Base-by-base conservation (phyloP, 2,113 vertebrate genomes). In the Myotis yumanensis region DNA sequence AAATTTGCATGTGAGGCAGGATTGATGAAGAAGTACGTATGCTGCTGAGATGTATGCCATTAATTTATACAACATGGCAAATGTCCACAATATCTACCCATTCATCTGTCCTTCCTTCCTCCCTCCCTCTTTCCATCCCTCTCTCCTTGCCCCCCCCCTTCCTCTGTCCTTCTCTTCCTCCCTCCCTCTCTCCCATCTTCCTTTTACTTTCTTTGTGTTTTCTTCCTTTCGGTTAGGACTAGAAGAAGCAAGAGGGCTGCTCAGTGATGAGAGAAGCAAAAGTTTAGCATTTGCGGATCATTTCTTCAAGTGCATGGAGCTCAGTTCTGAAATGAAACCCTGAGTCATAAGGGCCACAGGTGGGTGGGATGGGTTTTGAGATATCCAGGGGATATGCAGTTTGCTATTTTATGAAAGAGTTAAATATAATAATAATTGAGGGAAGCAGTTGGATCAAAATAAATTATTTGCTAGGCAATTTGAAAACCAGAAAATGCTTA, bases 401-500 rank as follows among this genome's bases (percentile, higher is more conserved):
- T 96, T 80, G 80, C n/a, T 90, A 71, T 93, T 96, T 91, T 94
- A 94, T 46, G 89, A 89, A 96, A 87, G 82, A 91, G 66, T 93
- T 93, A 96, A 96, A 80, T 68, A 91, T 79, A 94, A 84, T 93
- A 96, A 88, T 96, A 96, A 97, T 94, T 90, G 91, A 93, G 72
- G 84, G 95, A 97, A 97, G 81, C 93, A 93, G 84, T 85, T 94
- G 91, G 79, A 95, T 96, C 93, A 96, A 95, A 96, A 95, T 64
- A 96, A 93, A 94, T 97, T 86, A 96, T 97, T 96, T 95, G 73
- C 94, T 92, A 93, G 89, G 90, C 90, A 83, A 83, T 95, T 96
- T 92, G 62, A n/a, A 95, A 97, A 96, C 93, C 86, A 94, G 92
- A 97, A 97, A 96, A 95, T 91, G 91, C 82, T 97, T 97, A 97